Percentiles rank a stretch among this genome's conserved stretches.
Conservation (phyloP, 2,888 invertebrate species). For the Rhorus exstirpatorius region DNA sequence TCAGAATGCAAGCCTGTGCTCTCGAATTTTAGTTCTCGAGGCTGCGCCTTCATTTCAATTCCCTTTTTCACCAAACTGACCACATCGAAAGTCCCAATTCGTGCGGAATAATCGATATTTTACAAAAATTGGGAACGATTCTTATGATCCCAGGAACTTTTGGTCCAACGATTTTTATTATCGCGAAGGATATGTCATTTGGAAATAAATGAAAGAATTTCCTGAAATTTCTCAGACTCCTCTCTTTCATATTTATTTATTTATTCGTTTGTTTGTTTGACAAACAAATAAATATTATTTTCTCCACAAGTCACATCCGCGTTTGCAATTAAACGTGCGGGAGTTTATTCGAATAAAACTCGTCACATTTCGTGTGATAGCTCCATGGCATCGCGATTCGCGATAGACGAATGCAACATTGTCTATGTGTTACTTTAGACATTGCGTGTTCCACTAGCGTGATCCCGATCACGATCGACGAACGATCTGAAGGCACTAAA, state of each 20-base stretch:
- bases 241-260: not conserved
- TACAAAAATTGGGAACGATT: too few species aligned
- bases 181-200: too few species aligned
- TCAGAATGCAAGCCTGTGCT: too few species aligned
- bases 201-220: too few species aligned
- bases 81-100: too few species aligned
- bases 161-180: too few species aligned
- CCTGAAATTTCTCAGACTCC: too few species aligned
- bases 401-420: not conserved
- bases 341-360: not conserved
- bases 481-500: conserved; percentile 73
- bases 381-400: not conserved
- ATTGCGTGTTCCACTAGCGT: conserved; percentile 73
- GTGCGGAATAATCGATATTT: too few species aligned
- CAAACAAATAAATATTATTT: conserved; percentile 5
- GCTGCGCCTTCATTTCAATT: too few species aligned
- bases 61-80: too few species aligned
- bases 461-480: conserved; percentile 77
- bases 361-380: not conserved
- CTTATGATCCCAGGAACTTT: too few species aligned
- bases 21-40: too few species aligned
- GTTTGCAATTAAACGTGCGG: not conserved
- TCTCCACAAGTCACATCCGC: not conserved
- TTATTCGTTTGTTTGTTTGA: not conserved
- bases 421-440: conserved; percentile 1